phyloP scores from a whole-genome alignment of 2,888 invertebrate species.

The Gymnoscelis rufifasciata region DNA sequence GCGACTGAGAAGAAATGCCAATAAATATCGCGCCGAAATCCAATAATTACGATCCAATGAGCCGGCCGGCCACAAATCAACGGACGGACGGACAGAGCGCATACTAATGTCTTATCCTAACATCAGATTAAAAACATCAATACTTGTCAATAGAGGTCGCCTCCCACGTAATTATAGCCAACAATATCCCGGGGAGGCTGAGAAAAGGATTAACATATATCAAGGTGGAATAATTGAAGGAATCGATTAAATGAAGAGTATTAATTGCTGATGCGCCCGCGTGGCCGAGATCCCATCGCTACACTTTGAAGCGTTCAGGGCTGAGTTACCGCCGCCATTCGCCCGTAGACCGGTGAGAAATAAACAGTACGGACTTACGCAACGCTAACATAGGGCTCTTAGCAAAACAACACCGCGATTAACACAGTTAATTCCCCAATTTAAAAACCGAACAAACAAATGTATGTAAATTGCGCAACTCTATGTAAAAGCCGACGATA shows the following conservation, averaged over 20 bases:
- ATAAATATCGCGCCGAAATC: conserved; percentile 75
- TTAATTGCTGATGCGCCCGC: conserved; percentile 75
- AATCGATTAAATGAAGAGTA: conserved; percentile 78
- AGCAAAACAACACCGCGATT: conserved; percentile 62
- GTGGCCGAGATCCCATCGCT: conserved; percentile 48
- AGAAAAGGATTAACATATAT: conserved; percentile 75
- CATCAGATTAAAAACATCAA: conserved; percentile 79
- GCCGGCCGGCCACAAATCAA: conserved; percentile 73
- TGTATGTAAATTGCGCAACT: conserved; percentile 76
- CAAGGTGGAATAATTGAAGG: conserved; percentile 77
- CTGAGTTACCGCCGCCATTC: conserved; percentile 16
- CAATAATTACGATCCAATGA: conserved; percentile 76
- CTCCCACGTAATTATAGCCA: conserved; percentile 78
- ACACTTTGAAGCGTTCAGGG: conserved; percentile 48
- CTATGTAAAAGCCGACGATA: conserved; percentile 73
- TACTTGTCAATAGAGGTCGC: conserved; percentile 77
- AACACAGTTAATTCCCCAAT: conserved; percentile 73
- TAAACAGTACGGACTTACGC: conserved; percentile 28
- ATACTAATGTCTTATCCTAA: conserved; percentile 77
- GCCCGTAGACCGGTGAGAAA: conserved; percentile 37
- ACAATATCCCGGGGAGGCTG: conserved; percentile 73
- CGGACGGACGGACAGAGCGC: conserved; percentile 59
- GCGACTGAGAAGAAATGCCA: conserved; percentile 69
- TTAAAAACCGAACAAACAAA: conserved; percentile 78
- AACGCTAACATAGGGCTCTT: conserved; percentile 35